phyloP scores from a whole-genome alignment of 2,888 invertebrate genomes.

The Sylvicola fuscatus region DNA sequence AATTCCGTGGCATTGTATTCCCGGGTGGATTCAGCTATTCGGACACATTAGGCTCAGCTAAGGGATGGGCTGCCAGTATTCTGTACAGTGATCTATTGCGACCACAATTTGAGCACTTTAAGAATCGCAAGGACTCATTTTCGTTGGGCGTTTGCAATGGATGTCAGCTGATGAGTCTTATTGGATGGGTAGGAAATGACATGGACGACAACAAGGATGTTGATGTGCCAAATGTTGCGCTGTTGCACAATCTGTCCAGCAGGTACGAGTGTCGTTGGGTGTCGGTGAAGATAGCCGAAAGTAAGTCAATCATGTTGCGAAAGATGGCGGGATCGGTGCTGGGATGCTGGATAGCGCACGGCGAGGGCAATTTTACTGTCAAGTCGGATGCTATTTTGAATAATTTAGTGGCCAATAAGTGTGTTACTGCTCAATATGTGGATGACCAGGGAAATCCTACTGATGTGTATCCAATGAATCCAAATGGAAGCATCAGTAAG shows the following conservation, averaged over 20 bases:
- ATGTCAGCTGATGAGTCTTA: conserved; percentile 83
- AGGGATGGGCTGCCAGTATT: conserved; percentile 93
- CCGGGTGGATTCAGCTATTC: conserved; percentile 98
- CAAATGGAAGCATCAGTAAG: conserved; percentile 66
- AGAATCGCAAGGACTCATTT: conserved; percentile 59
- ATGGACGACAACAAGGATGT: conserved; percentile 13
- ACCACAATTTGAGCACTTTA: conserved; percentile 60
- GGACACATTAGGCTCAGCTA: conserved; percentile 89
- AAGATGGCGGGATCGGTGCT: conserved; percentile 76
- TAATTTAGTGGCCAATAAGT: conserved; percentile 32
- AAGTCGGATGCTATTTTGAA: conserved; percentile 28
- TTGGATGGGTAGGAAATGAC: conserved; percentile 64
- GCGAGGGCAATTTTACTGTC: conserved; percentile 67
- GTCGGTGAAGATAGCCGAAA: conserved; percentile 47
- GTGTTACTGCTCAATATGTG: conserved; percentile 63
- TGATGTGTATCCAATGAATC: conserved; percentile 79
- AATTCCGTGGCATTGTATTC: conserved; percentile 77
- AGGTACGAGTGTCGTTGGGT: conserved; percentile 53
- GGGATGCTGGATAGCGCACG: conserved; percentile 96
- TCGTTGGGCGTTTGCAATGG: conserved; percentile 98
- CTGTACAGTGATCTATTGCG: conserved; percentile 56
- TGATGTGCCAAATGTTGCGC: conserved; percentile 36
- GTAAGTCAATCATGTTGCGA: conserved; percentile 56
- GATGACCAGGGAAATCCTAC: conserved; percentile 60
- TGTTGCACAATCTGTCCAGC: conserved; percentile 75